Base-by-base conservation (phyloP, 2,888 invertebrate species). In the Sarcophaga caerulescens region DNA sequence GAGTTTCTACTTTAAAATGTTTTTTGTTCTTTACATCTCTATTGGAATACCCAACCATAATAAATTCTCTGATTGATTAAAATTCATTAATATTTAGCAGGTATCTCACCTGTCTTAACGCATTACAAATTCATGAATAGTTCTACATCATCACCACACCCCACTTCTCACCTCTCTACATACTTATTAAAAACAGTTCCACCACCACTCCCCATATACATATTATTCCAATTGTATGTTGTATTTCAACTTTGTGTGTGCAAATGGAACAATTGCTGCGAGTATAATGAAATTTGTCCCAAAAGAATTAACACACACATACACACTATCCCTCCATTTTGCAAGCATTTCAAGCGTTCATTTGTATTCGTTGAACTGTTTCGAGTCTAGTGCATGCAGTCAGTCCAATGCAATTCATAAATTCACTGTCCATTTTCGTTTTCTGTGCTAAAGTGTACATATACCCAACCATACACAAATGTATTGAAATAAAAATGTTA, bases 271-370 rank as follows among this genome's bases (percentile, higher is more conserved):
- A 73, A 80, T 57, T 45, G 80, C n/a, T 71, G 57, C 57, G 71
- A 65, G 69, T 66, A 45, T 45, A 79, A 65, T 57, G 35, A 73
- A 80, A 73, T 47, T 66, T 66, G 17, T 70, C 73, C 73, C 73
- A 59, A 66, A 66, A 73, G 71, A 71, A 59, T 65, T 44, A 71
- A 73, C 71, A 71, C 65, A 71, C 8, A 35, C 35, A 35, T 8
- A 35, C 35, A 35, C 10, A 35, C 35, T 35, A 35, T n/a, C 35
- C 35, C 44, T 57, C 63, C 21, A 47, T 75, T 81, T 75, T 35
- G 8, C 8, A 35, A 35, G 35, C 35, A 17, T 14, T 14, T 52
- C 14, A 52, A 74, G 47, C 60, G 60, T 74, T 74, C 73, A 68
- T 62, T 74, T 74, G 57, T 60, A 73, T 47, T 52, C 60, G 23